Evolutionary conservation across 2,888 invertebrate species (phyloP).

Genomic region (Pristionchus maxplancki): DNA sequence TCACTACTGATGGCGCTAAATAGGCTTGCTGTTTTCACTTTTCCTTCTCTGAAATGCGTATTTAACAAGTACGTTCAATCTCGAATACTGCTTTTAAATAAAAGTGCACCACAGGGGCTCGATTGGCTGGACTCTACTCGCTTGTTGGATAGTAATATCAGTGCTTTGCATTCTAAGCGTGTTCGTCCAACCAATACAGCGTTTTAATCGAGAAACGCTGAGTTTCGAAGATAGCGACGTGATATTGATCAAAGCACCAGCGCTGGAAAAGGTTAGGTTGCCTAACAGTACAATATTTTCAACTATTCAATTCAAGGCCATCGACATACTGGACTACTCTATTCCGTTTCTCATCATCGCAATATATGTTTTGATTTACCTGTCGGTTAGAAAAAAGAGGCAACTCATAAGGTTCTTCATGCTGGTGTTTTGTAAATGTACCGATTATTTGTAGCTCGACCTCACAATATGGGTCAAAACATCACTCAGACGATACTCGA

Average conservation of each 20-base stretch:
- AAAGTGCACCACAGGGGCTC: neutral
- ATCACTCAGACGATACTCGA: neutral
- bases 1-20: neutral
- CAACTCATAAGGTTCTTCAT: neutral
- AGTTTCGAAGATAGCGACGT: neutral
- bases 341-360: neutral
- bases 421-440: neutral
- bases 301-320: neutral
- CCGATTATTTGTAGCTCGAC: neutral
- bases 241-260: neutral
- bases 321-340: neutral
- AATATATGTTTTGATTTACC: neutral
- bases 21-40: too few species aligned
- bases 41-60: neutral
- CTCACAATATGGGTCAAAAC: neutral
- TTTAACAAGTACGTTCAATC: neutral
- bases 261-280: neutral
- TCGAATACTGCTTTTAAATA: neutral
- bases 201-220: neutral
- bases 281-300: too few species aligned
- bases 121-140: neutral
- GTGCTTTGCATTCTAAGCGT: neutral
- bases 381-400: neutral
- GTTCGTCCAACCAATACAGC: neutral
- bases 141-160: neutral